Conservation (phyloP, 1,140 invertebrate species). For the Oscheius sp. region DNA sequence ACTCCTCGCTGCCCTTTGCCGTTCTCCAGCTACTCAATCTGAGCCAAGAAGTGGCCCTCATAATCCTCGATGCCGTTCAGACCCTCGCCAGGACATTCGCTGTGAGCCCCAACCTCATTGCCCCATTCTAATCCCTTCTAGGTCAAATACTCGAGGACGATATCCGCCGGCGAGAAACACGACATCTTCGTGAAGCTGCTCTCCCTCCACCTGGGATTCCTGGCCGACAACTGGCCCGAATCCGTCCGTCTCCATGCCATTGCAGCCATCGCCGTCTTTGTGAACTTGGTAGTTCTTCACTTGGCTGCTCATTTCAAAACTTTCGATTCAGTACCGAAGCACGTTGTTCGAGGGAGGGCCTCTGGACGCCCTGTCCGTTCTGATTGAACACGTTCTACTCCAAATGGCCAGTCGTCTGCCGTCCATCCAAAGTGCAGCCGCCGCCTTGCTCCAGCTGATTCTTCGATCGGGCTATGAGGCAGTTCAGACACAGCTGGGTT, state of each 20-base stretch:
- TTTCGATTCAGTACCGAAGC: slow-evolving; percentile 60
- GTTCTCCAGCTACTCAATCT: slow-evolving; percentile 67
- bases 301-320: slow-evolving; percentile 19
- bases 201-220: slow-evolving; percentile 77
- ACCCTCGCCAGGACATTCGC: slow-evolving; percentile 78
- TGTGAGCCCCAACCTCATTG: slow-evolving; percentile 48
- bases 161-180: slow-evolving; percentile 71
- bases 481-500: slow-evolving; percentile 12
- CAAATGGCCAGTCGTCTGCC: slow-evolving; percentile 53
- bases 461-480: slow-evolving; percentile 54
- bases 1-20: background rate
- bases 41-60: slow-evolving; percentile 82
- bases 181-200: slow-evolving; percentile 75
- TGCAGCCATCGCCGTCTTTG: slow-evolving; percentile 80
- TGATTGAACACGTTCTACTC: slow-evolving; percentile 51
- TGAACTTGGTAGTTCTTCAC: slow-evolving; percentile 72
- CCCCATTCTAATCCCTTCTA: slow-evolving; percentile 2
- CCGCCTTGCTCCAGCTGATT: slow-evolving; percentile 55
- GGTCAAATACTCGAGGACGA: slow-evolving; percentile 17
- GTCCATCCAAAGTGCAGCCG: slow-evolving; percentile 50
- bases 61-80: slow-evolving; percentile 79
- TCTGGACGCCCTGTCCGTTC: slow-evolving; percentile 44
- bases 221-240: slow-evolving; percentile 85
- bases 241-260: slow-evolving; percentile 83
- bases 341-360: slow-evolving; percentile 51